Conservation (phyloP, 2,113 vertebrate species). For the Ciconia boyciana region DNA sequence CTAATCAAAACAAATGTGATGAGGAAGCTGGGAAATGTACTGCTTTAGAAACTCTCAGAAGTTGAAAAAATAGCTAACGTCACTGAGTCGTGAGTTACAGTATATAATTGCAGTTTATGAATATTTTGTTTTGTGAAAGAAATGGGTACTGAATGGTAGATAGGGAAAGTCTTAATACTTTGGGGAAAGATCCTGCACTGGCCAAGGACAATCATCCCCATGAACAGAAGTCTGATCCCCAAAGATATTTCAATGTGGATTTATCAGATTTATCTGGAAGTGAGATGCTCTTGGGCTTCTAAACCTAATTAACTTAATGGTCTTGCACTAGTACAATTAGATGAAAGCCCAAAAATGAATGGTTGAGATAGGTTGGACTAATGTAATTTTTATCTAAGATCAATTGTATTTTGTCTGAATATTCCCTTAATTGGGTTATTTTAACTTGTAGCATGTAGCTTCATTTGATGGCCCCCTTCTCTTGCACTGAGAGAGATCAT, state of each 20-base stretch:
- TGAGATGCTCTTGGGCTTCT: background rate
- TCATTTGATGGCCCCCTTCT: background rate
- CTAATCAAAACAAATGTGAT: background rate
- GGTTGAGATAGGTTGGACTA: background rate
- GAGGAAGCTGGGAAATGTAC: background rate
- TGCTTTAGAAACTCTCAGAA: background rate
- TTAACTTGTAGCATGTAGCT: background rate
- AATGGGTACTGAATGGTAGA: background rate
- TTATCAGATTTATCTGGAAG: background rate
- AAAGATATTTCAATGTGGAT: background rate
- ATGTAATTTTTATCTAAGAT: background rate
- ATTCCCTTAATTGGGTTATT: background rate
- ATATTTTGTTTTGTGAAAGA: background rate
- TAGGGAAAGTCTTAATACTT: background rate
- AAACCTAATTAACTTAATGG: background rate
- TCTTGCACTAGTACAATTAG: background rate
- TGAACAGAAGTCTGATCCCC: background rate
- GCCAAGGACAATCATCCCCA: background rate
- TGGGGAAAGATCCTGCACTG: background rate
- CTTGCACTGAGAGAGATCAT: rapidly evolving
- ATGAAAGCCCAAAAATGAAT: background rate
- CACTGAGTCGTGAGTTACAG: background rate
- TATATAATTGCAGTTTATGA: background rate
- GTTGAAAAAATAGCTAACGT: background rate
- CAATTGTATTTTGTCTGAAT: background rate